Base-by-base conservation (phyloP, 1,140 invertebrate species). In the Drosophila ercepeae region DNA sequence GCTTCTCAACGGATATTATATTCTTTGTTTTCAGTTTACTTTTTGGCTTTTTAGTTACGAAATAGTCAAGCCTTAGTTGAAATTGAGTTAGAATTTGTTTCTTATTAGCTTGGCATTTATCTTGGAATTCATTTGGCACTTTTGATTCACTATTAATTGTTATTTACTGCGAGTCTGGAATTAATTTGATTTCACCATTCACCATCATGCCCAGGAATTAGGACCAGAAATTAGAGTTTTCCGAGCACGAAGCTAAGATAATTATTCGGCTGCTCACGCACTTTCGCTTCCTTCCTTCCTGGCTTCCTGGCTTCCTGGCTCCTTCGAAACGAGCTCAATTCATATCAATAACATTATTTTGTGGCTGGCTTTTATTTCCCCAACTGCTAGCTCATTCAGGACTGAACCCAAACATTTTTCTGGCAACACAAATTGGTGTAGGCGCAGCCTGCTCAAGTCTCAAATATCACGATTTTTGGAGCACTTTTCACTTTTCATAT, bases 311-410 rank as follows among this genome's bases (percentile, higher is more conserved):
- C 64, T 54, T 65, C 57, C 67, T 49, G 34, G 29, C 34, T 42
- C 27, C 46, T 54, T 23, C 44, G 45, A 65, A 73, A 29, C 51
- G 32, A 32, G 46, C 59, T 41, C 63, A 81, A 86, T 77, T 88
- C 73, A 77, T 88, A 82, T 70, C 68, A 81, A 86, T 77, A 88
- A 81, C 68, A 86, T 67, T 78, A 70, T 59, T 52, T 44, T 29
- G 21, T 18, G 48, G 46, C 27, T 6, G 14, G 21, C 57, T 8
- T n/a, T 41, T 14, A 27, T 25, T 27, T 14, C 13, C 19, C 0
- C 2, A 9, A 9, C 19, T 53, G 34, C 9, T 41, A n/a, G 1
- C 6, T 29, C n/a, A 39, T 34, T n/a, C 34, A 41, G 36, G 51
- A 18, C 53, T 27, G 25, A n/a, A n/a, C n/a, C n/a, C n/a, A n/a